Base-by-base conservation (phyloP, 30 jellyfish, hydroid and myxozoan species). In the Hydra vulgaris region DNA sequence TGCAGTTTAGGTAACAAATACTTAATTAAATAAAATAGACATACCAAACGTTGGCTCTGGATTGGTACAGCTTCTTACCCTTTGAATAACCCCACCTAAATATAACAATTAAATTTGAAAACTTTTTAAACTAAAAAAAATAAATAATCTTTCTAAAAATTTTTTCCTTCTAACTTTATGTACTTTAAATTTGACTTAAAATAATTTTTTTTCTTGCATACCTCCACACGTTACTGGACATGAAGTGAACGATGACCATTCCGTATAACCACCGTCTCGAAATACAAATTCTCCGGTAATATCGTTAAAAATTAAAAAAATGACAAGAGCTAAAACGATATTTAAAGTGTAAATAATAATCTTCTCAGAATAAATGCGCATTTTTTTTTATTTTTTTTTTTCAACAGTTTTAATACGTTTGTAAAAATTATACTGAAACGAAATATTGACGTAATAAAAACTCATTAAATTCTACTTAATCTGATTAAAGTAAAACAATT, bases 181-280 rank as follows among this genome's bases (percentile, higher is more conserved):
- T 5, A 3, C 61, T 12, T 40, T 40, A 40, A 12, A 40, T 12
- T 12, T 40, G 61, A 40, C 12, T 12, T 5, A 40, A 40, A 40
- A 12, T 3, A 40, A 40, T 40, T 40, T 40, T 40, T 12, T 5
- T 40, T 40, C 61, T 40, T 40, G 5, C 61, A 40, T 75, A 75
- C 83, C 83, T 75, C 83, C 83, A 25, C 83, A 75, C 21, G 72
- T 75, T 0, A 25, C 83, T 15, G 83, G 53, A 25, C 83, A 75
- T 24, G 69, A 25, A 0, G 83, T 75, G 25, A 75, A 75, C 0
- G 69, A 0, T 16, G 83, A 19, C 83, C 83, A 75, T 52, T 75
- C 83, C 24, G 83, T 75, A 22, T 75, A 75, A 7, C 83, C 83
- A 3, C 83, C 83, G 16, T 75, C 73, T n/a, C 83, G 83, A 75